phyloP scores from a whole-genome alignment of 2,113 vertebrate genomes.

The Microcebus murinus region DNA sequence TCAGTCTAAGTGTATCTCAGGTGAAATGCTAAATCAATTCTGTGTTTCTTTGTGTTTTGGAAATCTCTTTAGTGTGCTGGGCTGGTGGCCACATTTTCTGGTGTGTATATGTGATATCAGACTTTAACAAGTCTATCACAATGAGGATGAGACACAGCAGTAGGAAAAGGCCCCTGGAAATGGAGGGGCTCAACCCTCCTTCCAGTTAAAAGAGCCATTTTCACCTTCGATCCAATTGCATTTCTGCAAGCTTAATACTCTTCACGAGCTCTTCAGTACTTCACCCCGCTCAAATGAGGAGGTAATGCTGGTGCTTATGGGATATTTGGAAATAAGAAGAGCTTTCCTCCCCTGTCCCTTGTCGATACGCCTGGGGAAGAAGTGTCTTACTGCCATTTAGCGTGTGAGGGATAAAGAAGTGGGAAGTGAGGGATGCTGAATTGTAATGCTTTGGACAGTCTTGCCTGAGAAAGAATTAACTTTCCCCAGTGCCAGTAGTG shows the following conservation, averaged over 20 bases:
- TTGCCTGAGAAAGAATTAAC: not conserved
- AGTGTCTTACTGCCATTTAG: not conserved
- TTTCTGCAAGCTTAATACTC: not conserved
- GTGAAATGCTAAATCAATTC: slow-evolving; percentile 46
- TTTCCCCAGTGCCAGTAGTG: not conserved
- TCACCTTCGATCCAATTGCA: not conserved
- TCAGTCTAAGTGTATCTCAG: not conserved
- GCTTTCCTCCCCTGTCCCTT: not conserved
- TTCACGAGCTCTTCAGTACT: not conserved
- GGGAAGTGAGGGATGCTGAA: not conserved
- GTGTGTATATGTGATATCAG: not conserved
- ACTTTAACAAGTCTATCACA: not conserved
- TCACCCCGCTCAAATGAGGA: not conserved
- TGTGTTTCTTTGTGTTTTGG: slow-evolving; percentile 13
- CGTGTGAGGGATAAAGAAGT: not conserved
- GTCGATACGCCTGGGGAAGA: not conserved
- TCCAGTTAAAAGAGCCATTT: not conserved
- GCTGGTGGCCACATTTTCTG: not conserved
- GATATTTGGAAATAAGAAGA: not conserved
- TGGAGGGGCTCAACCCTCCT: not conserved
- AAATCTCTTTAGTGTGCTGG: not conserved
- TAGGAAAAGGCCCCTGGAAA: not conserved
- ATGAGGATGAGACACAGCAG: not conserved
- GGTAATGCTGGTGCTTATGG: not conserved
- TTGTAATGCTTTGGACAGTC: not conserved